Evolutionary conservation across 2,113 vertebrate genomes (phyloP).

Genomic region (Nanorana parkeri): DNA sequence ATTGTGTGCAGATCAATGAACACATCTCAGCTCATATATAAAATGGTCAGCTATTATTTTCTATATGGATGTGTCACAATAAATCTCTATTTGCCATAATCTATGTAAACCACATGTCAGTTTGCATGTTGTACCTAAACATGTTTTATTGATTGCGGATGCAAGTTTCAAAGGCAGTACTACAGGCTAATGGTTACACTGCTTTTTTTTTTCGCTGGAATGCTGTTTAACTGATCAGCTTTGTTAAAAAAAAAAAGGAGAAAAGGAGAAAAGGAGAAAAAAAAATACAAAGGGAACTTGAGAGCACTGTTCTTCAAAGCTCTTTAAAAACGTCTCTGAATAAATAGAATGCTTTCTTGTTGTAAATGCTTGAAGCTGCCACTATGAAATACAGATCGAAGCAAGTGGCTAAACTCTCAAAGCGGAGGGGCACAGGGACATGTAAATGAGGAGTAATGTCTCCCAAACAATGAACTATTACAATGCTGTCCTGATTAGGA

Average conservation of each 20-base stretch:
- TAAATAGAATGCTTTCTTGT: slow-evolving; percentile 45
- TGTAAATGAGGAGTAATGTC: slow-evolving; percentile 62
- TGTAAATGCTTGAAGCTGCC: slow-evolving; percentile 36
- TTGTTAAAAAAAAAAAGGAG: neutral
- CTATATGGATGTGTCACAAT: slow-evolving; percentile 52
- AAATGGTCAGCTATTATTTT: slow-evolving; percentile 55
- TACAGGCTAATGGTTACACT: slow-evolving; percentile 47
- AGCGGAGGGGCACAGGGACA: slow-evolving; percentile 65
- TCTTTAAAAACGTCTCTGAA: slow-evolving; percentile 7
- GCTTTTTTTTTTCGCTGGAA: slow-evolving; percentile 46
- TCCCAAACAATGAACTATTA: slow-evolving; percentile 65
- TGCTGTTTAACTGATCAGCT: slow-evolving; percentile 55
- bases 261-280: too few relatives aligned
- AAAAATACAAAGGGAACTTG: slow-evolving; percentile 56
- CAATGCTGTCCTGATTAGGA: slow-evolving; percentile 66
- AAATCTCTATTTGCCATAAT: slow-evolving; percentile 66
- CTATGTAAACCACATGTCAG: slow-evolving; percentile 61
- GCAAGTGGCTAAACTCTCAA: slow-evolving; percentile 58
- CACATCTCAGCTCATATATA: slow-evolving; percentile 54
- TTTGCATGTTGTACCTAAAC: slow-evolving; percentile 66
- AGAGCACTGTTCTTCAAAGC: slow-evolving; percentile 54
- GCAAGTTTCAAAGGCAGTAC: slow-evolving; percentile 69
- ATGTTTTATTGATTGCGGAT: slow-evolving; percentile 71
- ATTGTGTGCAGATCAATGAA: slow-evolving; percentile 69
- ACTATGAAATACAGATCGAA: slow-evolving; percentile 14